Conservation (phyloP, 2,888 invertebrate species). For the Drosophila rellima region DNA sequence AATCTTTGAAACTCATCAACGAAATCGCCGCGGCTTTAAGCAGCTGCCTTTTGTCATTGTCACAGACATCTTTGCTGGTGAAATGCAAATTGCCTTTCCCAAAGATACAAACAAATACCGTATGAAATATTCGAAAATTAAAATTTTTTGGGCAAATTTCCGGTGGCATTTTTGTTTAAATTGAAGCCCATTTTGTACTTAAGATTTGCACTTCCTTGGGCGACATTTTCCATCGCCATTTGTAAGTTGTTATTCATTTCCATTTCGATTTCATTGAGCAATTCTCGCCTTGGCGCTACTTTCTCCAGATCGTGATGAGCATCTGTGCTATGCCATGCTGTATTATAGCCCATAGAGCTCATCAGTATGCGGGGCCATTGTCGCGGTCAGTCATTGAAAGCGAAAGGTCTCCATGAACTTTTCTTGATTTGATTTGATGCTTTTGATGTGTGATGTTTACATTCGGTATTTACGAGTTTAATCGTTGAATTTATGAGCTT, state of each 20-base stretch:
- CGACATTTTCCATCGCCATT: conserved; percentile 49
- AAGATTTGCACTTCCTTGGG: conserved; percentile 28
- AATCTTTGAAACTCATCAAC: conserved; percentile 74
- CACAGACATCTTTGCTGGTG: conserved; percentile 48
- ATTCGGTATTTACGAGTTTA: conserved; percentile 32
- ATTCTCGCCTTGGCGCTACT: conserved; percentile 68
- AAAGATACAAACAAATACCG: conserved; percentile 17
- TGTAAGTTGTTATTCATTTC: conserved; percentile 27
- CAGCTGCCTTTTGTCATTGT: conserved; percentile 66
- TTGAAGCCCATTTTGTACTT: conserved; percentile 15
- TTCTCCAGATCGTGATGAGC: conserved; percentile 74
- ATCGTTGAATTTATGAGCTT: conserved; percentile 61
- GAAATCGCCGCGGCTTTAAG: conserved; percentile 36
- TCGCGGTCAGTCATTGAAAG: conserved; percentile 68
- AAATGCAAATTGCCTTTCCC: conserved; percentile 78
- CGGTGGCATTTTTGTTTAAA: conserved; percentile 34
- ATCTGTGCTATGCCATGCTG: conserved; percentile 32
- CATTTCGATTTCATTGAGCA: conserved; percentile 66
- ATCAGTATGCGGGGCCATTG: conserved; percentile 72
- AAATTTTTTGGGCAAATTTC: conserved; percentile 37
- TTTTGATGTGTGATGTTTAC: conserved; percentile 56
- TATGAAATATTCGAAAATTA: conserved; percentile 23
- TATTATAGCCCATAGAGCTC: conserved; percentile 32
- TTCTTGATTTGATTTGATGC: conserved; percentile 33
- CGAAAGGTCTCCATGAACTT: conserved; percentile 64